phyloP scores from a whole-genome alignment of 2,797 vertebrate genomes.

The Esox lucius region DNA sequence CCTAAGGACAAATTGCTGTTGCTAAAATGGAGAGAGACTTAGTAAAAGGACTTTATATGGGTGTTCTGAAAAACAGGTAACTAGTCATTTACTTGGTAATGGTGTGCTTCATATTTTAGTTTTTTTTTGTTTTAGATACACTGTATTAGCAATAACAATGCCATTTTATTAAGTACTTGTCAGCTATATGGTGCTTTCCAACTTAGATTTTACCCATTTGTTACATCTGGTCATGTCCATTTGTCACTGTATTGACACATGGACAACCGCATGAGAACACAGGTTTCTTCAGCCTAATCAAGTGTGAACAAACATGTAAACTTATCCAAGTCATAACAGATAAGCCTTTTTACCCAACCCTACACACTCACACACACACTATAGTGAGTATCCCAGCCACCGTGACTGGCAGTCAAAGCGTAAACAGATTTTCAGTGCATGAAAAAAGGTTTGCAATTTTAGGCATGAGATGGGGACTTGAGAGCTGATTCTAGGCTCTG shows the following conservation, averaged over 20 bases:
- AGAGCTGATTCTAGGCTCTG: too few relatives aligned
- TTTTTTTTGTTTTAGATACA: not conserved
- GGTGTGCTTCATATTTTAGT: not conserved
- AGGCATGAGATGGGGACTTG: constrained; percentile 10
- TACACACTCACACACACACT: constrained; percentile 11
- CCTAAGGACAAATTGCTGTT: too few relatives aligned
- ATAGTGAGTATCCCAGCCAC: constrained; percentile 44
- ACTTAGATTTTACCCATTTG: not conserved
- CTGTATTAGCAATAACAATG: not conserved
- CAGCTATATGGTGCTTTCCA: not conserved
- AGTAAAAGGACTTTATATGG: too few relatives aligned
- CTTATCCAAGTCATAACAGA: constrained; percentile 54
- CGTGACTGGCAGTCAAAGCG: constrained; percentile 47
- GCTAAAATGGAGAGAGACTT: too few relatives aligned
- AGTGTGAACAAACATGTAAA: constrained; percentile 61
- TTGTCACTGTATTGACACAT: constrained; percentile 24
- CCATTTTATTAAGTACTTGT: not conserved
- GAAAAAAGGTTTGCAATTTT: constrained; percentile 49
- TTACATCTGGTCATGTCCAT: constrained; percentile 11
- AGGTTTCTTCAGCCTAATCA: constrained; percentile 38
- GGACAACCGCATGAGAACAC: constrained; percentile 21
- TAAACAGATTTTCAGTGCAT: constrained; percentile 36
- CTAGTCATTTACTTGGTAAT: not conserved
- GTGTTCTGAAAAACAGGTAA: not conserved
- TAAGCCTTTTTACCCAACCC: constrained; percentile 35